Conservation (phyloP, 2,113 vertebrate species). For the Actinemys pallida region DNA sequence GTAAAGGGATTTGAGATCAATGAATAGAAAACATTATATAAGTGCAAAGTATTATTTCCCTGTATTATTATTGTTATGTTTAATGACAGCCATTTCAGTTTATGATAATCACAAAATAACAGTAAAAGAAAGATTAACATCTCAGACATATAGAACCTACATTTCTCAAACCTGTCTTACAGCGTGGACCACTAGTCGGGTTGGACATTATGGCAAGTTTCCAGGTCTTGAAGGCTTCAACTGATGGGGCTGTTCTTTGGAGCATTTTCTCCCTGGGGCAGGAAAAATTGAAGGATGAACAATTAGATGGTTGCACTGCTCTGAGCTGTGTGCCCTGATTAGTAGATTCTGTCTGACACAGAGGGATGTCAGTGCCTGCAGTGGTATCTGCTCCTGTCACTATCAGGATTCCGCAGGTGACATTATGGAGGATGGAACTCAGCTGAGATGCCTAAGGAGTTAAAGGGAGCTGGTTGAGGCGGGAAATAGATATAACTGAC, state of each 20-base stretch:
- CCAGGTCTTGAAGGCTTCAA: slow-evolving; percentile 41
- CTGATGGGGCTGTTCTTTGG: slow-evolving; percentile 34
- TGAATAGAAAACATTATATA: slow-evolving; percentile 8
- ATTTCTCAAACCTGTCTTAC: slow-evolving; percentile 7
- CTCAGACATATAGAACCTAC: slow-evolving; percentile 12
- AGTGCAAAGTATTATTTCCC: slow-evolving; percentile 25
- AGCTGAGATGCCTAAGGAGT: background rate
- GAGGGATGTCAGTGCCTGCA: slow-evolving; percentile 60
- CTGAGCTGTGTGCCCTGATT: slow-evolving; percentile 35
- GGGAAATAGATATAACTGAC: background rate
- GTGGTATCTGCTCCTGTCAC: slow-evolving; percentile 58
- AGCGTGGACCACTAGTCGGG: background rate
- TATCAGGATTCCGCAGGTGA: slow-evolving; percentile 51
- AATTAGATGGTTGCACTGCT: slow-evolving; percentile 32
- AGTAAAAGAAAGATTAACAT: slow-evolving; percentile 20
- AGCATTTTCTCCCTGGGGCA: slow-evolving; percentile 52
- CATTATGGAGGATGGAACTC: background rate
- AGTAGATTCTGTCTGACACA: slow-evolving; percentile 46
- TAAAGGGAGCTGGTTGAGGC: background rate
- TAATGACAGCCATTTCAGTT: background rate
- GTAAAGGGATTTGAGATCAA: background rate
- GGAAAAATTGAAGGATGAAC: slow-evolving; percentile 60
- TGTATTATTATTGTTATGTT: slow-evolving; percentile 33
- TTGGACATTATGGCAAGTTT: slow-evolving; percentile 19
- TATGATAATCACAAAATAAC: background rate